Evolutionary conservation across 1,140 invertebrate genomes (phyloP).

Genomic region (Carposina sasakii): DNA sequence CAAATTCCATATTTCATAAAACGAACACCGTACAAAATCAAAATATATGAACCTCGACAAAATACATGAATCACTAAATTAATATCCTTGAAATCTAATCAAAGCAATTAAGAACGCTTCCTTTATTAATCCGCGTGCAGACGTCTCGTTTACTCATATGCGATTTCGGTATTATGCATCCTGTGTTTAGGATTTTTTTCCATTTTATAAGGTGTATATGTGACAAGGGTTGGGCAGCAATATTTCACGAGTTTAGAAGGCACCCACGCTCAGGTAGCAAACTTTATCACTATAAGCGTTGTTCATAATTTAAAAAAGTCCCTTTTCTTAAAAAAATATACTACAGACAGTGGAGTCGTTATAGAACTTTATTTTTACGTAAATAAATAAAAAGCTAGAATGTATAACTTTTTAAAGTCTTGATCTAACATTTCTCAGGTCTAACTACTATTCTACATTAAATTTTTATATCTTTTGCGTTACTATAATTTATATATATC

Average conservation of each 20-base stretch:
- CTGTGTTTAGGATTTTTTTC: constrained; percentile 26
- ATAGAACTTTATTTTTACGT: neutral
- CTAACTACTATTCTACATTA: too few species aligned
- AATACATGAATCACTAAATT: constrained; percentile 65
- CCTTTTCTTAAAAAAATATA: constrained; percentile 15
- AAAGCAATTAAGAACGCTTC: constrained; percentile 60
- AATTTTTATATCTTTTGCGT: too few species aligned
- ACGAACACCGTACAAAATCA: constrained; percentile 58
- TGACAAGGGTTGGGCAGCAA: constrained; percentile 66
- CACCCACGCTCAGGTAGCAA: constrained; percentile 68
- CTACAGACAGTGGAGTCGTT: constrained; percentile 24
- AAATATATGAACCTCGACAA: constrained; percentile 63
- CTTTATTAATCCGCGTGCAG: constrained; percentile 25
- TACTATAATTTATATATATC: too few species aligned
- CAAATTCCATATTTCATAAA: constrained; percentile 41
- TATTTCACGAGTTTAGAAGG: constrained; percentile 61
- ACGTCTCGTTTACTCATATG: constrained; percentile 25
- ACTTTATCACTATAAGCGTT: constrained; percentile 64
- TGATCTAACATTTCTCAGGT: too few species aligned
- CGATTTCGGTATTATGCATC: constrained; percentile 12
- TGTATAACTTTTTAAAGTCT: too few species aligned
- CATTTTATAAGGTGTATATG: constrained; percentile 52
- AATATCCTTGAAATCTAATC: constrained; percentile 71
- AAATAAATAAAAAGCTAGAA: too few species aligned
- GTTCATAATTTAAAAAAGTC: constrained; percentile 51